Base-by-base conservation (phyloP, 1,140 invertebrate genomes). In the Micrasema longulum region DNA sequence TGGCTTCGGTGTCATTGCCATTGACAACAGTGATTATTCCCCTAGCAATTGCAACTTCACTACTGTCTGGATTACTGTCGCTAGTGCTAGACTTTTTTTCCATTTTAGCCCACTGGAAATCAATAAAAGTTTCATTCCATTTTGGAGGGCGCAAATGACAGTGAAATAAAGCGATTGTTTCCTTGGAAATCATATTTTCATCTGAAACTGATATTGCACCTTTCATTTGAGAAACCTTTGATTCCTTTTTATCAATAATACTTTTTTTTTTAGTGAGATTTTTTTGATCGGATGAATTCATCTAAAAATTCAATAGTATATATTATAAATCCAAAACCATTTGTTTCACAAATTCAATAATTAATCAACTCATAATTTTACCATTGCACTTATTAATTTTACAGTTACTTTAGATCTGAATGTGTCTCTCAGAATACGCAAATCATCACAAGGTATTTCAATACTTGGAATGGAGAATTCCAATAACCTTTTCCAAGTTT, bases 391-490 rank as follows among this genome's bases (percentile, higher is more conserved):
- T 55, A 87, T 69, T 3, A 88, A 69, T 76, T 81, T 79, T 14
- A 87, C 45, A 1, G 83, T 85, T 7, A 87, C 76, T 16, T 75
- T 71, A 12, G 81, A 83, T 14, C 85, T 78, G 72, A 88, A 86
- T 3, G 84, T 86, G 69, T 88, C 82, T 52, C 86, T 81, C 45
- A 87, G 72, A 16, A 82, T 79, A 9, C 67, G 72, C 14, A 87
- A 80, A 73, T 87, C 81, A n/a, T 83, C 81, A 64, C 83, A 82
- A 55, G 84, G 83, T 47, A 87, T 82, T 71, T 77, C 78, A 12
- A 87, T 64, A 10, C 82, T 77, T 2, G 84, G 83, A 66, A 85
- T 82, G 53, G 82, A 80, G 75, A 86, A 87, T 64, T 83, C 82
- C 76, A 88, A 84, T 1, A 85, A 75, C 71, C 84, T 86, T 57